Base-by-base conservation (phyloP, 2,113 vertebrate genomes). In the Anhinga anhinga region DNA sequence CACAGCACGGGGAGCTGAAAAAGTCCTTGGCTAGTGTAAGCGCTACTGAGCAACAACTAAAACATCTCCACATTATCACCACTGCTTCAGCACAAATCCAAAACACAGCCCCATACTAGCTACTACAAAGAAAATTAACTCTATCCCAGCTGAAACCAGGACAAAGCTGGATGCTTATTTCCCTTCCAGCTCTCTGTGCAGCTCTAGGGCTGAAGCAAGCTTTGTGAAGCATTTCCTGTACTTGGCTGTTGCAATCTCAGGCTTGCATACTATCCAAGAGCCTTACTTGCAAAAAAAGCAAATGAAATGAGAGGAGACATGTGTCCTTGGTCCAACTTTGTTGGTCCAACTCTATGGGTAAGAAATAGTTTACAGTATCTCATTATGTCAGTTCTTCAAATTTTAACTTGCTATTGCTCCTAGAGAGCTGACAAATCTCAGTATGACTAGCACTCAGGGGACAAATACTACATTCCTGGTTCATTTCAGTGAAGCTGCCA, bases 171-270 rank as follows among this genome's bases (percentile, higher is more conserved):
- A 71, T 88, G 36, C 47, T 79, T 58, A 6, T 84, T 95, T 94
- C 53, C 14, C 44, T 80, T 91, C 50, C 80, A 88, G 38, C 58
- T 65, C 55, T 59, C 27, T 38, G 25, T 77, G 81, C 67, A 80
- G 49, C 72, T 91, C 49, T 61, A 66, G 36, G 61, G 72, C 45
- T 84, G 69, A 81, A 84, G 26, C 49, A 40, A 77, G 58, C 63
- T 94, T 86, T 14, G 12, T 38, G 63, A 91, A 84, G 70, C 56
- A 84, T 89, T 97, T 95, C 86, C 82, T 92, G 62, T 77, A 36
- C n/a, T 77, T 66, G 65, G n/a, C 82, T 93, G 25, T 87, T 89
- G 78, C 69, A 85, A 14, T 79, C 38, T 53, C 15, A 23, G 44
- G 26, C 67, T 73, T 80, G 52, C 45, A 61, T 76, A 59, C 50